Percentiles rank a stretch among this genome's conserved stretches.
These are phyloP conservation scores for Ctenochaetus hawaiiensis DNA, from an alignment of 2,797 vertebrate species.

Conservation along the genomic window DNA sequence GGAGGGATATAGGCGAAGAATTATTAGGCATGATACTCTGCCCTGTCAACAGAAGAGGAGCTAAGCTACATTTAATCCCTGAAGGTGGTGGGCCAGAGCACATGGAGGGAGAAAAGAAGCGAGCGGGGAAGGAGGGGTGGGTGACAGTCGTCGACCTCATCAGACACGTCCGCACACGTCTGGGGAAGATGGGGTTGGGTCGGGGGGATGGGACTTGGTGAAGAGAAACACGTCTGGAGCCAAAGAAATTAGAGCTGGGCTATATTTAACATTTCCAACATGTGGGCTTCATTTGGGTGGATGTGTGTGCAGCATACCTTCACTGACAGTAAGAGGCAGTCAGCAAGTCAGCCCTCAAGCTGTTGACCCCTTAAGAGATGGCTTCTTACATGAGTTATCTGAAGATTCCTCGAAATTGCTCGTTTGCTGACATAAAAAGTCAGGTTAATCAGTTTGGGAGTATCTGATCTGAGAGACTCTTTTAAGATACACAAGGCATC, in stretches of 20 bases:
- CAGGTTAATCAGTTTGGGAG: not conserved
- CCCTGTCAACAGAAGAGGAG: conserved; percentile 37
- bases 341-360: conserved; percentile 31
- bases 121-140: not conserved
- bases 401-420: not conserved
- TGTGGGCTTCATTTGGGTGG: conserved; percentile 82
- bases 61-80: conserved; percentile 37
- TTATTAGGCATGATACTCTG: not conserved
- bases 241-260: conserved; percentile 64
- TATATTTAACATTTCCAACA: conserved; percentile 85
- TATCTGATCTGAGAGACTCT: not conserved
- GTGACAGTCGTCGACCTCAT: conserved; percentile 32
- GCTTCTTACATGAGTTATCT: not conserved
- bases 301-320: conserved; percentile 74
- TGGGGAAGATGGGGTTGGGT: conserved; percentile 20
- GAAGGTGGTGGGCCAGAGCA: conserved; percentile 24
- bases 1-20: conserved; percentile 12
- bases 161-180: conserved; percentile 62
- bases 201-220: not conserved
- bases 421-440: not conserved
- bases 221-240: conserved; percentile 48
- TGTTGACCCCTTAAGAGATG: not conserved
- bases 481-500: not conserved
- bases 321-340: conserved; percentile 61
- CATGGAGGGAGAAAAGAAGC: not conserved